These are phyloP conservation scores for Drosophila monieri DNA, from an alignment of 2,888 invertebrate genomes.

Conservation along the genomic window DNA sequence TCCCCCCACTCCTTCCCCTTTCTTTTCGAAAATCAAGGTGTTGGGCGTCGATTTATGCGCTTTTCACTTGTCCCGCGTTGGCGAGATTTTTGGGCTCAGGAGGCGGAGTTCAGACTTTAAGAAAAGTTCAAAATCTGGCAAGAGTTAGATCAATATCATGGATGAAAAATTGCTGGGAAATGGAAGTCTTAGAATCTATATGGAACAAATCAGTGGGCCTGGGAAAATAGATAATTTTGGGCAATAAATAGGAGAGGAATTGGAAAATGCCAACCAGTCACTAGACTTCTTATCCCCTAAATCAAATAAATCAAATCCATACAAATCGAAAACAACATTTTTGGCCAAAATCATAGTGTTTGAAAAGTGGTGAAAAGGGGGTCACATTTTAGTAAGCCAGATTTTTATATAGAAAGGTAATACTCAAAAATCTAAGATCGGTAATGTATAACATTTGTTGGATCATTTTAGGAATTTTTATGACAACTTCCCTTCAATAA, in stretches of 20 bases:
- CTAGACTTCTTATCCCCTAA: no score
- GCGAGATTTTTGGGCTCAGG: constrained; percentile 40
- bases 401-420: no score
- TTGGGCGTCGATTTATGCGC: constrained; percentile 77
- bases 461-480: no score
- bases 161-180: constrained; percentile 32
- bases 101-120: constrained; percentile 12
- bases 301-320: no score
- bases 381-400: no score
- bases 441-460: no score
- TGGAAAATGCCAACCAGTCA: neutral
- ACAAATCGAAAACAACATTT: no score
- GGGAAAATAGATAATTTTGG: neutral
- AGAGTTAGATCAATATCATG: constrained; percentile 20
- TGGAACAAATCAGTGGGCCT: constrained; percentile 11
- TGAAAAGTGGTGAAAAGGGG: no score
- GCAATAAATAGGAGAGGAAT: neutral
- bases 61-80: constrained; percentile 72
- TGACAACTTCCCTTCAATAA: no score
- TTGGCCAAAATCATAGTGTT: no score
- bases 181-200: constrained; percentile 10
- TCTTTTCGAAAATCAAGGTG: constrained; percentile 52
- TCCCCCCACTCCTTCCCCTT: constrained; percentile 13
- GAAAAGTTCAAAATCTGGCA: constrained; percentile 22
- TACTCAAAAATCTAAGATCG: no score